A percentile compares a stretch with the other conserved stretches of the same genome.
Evolutionary conservation across 2,113 vertebrate species (phyloP).

Genomic region (Nothocercus nigrocapillus): DNA sequence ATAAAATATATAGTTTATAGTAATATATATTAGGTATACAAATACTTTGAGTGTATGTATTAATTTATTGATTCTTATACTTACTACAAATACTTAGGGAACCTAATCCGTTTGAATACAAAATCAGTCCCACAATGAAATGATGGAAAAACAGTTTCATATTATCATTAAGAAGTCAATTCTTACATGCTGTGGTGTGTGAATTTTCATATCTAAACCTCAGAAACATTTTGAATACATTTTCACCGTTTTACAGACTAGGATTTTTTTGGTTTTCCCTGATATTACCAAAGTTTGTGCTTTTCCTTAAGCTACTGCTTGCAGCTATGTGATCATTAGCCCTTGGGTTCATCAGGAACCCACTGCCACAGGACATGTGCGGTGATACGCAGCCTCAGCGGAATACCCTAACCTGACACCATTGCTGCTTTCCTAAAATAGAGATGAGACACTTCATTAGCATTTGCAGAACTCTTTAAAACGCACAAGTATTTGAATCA

Average conservation of each 20-base stretch:
- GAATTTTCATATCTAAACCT: neutral
- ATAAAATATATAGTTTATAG: no score
- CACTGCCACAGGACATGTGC: fast-evolving
- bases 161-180: neutral
- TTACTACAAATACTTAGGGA: neutral
- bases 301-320: neutral
- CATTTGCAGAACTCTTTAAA: neutral
- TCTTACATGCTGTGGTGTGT: neutral
- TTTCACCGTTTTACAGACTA: neutral
- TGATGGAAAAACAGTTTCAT: neutral
- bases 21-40: no score
- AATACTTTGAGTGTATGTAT: no score
- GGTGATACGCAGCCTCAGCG: neutral
- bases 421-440: neutral
- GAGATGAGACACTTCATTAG: neutral
- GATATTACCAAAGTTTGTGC: neutral
- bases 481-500: neutral
- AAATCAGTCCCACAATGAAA: constrained; percentile 14
- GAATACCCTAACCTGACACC: neutral
- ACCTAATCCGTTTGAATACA: neutral
- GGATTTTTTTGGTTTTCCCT: neutral
- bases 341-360: neutral
- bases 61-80: neutral
- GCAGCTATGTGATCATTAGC: neutral
- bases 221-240: neutral